These are phyloP conservation scores for Morphnarchus princeps DNA, from an alignment of 2,113 vertebrate genomes.

Conservation along the genomic window DNA sequence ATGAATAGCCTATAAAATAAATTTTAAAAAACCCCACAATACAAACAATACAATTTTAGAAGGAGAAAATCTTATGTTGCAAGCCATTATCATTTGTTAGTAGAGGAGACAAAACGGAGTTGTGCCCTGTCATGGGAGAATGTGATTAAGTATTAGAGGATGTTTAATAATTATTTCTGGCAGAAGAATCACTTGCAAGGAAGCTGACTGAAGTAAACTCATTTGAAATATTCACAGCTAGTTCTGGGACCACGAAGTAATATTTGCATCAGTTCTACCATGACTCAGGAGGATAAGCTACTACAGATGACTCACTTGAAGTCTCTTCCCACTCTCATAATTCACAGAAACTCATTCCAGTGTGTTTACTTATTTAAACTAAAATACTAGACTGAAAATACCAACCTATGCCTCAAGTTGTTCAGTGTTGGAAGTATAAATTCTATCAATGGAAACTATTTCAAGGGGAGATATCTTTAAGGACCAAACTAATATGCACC, in stretches of 20 bases:
- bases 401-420: background rate
- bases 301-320: background rate
- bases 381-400: background rate
- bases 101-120: background rate
- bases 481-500: background rate
- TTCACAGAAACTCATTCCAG: background rate
- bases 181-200: background rate
- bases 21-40: accelerated
- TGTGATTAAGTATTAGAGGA: background rate
- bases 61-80: background rate
- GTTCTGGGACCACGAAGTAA: background rate
- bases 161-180: background rate
- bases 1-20: background rate
- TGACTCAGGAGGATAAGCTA: background rate
- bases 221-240: background rate
- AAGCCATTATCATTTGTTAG: background rate
- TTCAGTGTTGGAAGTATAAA: background rate
- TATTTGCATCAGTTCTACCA: background rate
- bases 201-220: background rate
- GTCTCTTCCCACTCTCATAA: background rate
- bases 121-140: background rate
- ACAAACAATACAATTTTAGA: background rate
- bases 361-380: background rate
- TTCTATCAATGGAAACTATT: background rate
- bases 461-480: background rate